Conservation (phyloP, 2,888 invertebrate genomes). For the Macrophya annulata region DNA sequence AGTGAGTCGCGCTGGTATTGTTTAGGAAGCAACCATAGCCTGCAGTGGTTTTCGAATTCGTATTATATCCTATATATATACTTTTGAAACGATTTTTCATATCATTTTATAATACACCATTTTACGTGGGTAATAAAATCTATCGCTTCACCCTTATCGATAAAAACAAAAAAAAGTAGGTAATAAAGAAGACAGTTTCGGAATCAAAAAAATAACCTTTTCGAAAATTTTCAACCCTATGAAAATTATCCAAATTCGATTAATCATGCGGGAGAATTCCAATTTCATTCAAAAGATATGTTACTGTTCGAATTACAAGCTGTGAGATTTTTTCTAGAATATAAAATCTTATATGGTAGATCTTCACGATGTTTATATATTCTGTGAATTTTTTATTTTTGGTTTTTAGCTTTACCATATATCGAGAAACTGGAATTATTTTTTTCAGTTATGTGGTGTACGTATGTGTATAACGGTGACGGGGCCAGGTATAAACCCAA, state of each 20-base stretch:
- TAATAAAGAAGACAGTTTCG: not conserved
- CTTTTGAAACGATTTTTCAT: not conserved
- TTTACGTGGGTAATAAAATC: no score
- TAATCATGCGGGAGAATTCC: no score
- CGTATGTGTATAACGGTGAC: not conserved
- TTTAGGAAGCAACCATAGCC: conserved; percentile 76
- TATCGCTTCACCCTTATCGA: not conserved
- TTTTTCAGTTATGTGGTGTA: not conserved
- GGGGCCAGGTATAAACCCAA: not conserved
- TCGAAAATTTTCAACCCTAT: not conserved
- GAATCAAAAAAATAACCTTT: not conserved
- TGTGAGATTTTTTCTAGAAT: no score
- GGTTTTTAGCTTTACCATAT: not conserved
- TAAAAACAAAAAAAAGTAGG: not conserved
- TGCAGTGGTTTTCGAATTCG: conserved; percentile 74
- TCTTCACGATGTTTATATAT: not conserved
- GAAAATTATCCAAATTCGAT: not conserved
- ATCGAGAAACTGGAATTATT: not conserved
- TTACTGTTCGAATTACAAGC: no score
- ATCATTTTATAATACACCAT: not conserved
- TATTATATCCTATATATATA: not conserved
- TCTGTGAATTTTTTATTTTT: not conserved
- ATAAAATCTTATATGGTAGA: not conserved
- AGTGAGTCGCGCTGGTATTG: conserved; percentile 77
- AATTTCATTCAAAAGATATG: no score